phyloP scores from a whole-genome alignment of 1,140 invertebrate species.

The Eubasilissa regina region DNA sequence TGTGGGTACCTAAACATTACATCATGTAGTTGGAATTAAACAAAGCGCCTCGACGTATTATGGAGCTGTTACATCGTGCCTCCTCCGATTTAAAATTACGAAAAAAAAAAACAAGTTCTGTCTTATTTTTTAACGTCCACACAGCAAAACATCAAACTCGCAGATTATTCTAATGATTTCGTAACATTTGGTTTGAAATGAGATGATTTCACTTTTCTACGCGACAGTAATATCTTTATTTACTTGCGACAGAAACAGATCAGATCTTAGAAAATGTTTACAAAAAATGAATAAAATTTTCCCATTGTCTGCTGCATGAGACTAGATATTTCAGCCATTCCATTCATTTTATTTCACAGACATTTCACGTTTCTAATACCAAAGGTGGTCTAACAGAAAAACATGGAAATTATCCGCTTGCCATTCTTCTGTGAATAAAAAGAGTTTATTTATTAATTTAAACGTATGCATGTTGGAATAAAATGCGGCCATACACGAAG shows the following conservation, averaged over 20 bases:
- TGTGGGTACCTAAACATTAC: not conserved
- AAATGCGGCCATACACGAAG: conserved; percentile 27
- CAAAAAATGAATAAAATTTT: conserved; percentile 23
- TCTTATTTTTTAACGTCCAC: too few species aligned
- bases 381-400: conserved; percentile 4
- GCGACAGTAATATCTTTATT: not conserved
- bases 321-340: not conserved
- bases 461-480: not conserved
- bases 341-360: conserved; percentile 3
- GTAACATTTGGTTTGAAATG: too few species aligned
- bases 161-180: too few species aligned
- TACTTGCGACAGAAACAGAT: not conserved
- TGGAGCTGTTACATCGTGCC: too few species aligned
- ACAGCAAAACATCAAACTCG: too few species aligned
- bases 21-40: not conserved
- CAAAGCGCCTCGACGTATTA: not conserved
- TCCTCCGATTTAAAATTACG: too few species aligned
- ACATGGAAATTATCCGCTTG: not conserved
- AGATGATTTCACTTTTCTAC: conserved; percentile 21
- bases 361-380: not conserved
- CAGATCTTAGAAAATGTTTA: conserved; percentile 16
- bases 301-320: conserved; percentile 9
- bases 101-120: too few species aligned
- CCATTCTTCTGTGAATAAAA: not conserved
- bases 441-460: not conserved